These are phyloP conservation scores for Tortricodes alternella DNA, from an alignment of 2,888 invertebrate species.

Conservation along the genomic window DNA sequence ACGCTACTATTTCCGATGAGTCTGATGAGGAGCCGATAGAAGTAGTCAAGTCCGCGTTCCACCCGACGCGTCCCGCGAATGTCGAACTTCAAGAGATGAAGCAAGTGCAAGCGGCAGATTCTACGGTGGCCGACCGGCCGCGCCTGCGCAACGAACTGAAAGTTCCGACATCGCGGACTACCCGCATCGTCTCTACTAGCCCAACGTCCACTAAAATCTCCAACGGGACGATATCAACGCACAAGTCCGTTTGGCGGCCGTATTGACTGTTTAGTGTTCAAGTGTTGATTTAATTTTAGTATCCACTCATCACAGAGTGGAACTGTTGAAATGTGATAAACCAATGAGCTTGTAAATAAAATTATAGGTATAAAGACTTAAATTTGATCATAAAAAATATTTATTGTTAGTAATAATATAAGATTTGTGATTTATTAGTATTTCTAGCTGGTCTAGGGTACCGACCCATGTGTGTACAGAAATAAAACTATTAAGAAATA, in stretches of 20 bases:
- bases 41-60: constrained; percentile 89
- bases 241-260: constrained; percentile 89
- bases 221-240: constrained; percentile 77
- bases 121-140: constrained; percentile 80
- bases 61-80: constrained; percentile 85
- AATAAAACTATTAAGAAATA: constrained; percentile 12
- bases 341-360: constrained; percentile 79
- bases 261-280: constrained; percentile 79
- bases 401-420: constrained; percentile 61
- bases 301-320: constrained; percentile 45
- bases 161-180: constrained; percentile 82
- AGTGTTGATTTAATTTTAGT: constrained; percentile 43
- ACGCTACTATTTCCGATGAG: constrained; percentile 83
- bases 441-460: constrained; percentile 46
- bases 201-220: constrained; percentile 84
- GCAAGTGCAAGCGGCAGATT: constrained; percentile 82
- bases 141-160: constrained; percentile 81
- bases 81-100: constrained; percentile 80
- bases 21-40: constrained; percentile 89
- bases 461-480: constrained; percentile 42
- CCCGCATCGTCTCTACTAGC: constrained; percentile 67
- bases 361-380: constrained; percentile 56
- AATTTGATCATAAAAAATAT: constrained; percentile 65
- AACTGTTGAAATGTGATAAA: constrained; percentile 78
- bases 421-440: constrained; percentile 40